Evolutionary conservation across 2,888 invertebrate genomes (phyloP).

Genomic region (Megalurothrips usitatus): DNA sequence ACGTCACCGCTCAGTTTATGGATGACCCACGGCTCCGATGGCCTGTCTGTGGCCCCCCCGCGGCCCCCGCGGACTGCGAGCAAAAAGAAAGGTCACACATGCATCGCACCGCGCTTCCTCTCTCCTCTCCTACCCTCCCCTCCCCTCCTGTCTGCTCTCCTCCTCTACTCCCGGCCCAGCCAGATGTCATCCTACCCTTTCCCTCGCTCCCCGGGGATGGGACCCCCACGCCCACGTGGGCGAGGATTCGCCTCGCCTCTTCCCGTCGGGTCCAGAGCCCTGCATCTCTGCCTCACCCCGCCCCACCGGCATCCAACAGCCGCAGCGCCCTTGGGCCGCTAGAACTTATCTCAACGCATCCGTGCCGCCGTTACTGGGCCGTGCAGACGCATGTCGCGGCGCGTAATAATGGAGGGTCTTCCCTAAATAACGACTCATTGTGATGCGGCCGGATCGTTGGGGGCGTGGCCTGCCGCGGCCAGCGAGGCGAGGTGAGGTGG

Average conservation of each 20-base stretch:
- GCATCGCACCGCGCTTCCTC: background rate
- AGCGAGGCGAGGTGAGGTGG: background rate
- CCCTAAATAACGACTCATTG: constrained; percentile 7
- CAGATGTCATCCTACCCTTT: background rate
- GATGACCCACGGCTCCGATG: background rate
- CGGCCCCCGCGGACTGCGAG: background rate
- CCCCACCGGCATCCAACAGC: background rate
- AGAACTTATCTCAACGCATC: background rate
- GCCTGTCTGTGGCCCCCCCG: background rate
- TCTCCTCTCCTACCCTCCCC: background rate
- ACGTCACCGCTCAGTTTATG: constrained; percentile 15
- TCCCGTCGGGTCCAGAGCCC: background rate
- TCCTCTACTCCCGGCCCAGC: background rate
- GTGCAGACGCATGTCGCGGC: background rate
- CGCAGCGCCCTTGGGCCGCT: background rate
- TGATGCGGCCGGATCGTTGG: background rate
- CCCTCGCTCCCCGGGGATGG: background rate
- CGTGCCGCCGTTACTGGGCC: background rate
- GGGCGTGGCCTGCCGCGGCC: background rate
- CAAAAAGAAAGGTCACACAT: background rate
- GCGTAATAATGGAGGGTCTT: background rate
- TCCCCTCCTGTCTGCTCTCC: too few relatives aligned
- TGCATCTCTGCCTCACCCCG: background rate
- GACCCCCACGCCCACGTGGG: too few relatives aligned
- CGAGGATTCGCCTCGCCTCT: too few relatives aligned